Evolutionary conservation across 2,113 vertebrate species (phyloP), one percentile per base, ranked within the genome.

Genomic region (Mesoclemmys tuberculata): DNA sequence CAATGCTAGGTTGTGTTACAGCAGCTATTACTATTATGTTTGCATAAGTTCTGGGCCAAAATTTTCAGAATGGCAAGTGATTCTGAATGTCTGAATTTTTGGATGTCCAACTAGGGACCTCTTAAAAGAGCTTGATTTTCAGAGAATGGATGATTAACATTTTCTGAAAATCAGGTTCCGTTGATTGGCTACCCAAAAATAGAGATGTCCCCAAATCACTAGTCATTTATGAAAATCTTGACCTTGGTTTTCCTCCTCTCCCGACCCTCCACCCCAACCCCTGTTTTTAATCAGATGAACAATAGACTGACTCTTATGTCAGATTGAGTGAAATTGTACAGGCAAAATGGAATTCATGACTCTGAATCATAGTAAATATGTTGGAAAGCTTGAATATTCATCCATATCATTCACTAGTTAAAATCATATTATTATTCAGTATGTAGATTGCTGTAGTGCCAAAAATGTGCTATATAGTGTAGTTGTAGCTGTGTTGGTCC

Each of bases 401-500:
- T 85, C 80, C 49, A 5, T 89, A 82, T 96, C 93, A 93, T 95
- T 96, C 96, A 89, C 86, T 94, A 93, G 89, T 94, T 96, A 38
- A 78, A 96, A 96, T 96, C 92, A 95, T 0, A 1, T 84, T 90
- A 84, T 85, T 90, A 84, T 85, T 96, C 89, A 80, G 94, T 82
- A 91, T 22, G 46, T n/a, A 92, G 78, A 11, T 86, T 88, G 19
- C 26, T 89, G 38, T 1, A 4, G 74, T 80, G 95, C 95, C 96
- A 97, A 94, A 93, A 92, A 89, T 71, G 81, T 84, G 84, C 68
- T 81, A 31, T 87, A 56, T 84, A 64, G 14, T 64, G 3, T 64
- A 64, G 58, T 64, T 64, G 31, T 13, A 64, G 31, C 13, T 27
- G 12, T 64, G 14, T 35, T 1, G 31, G 12, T 64, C 10, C 56